These are phyloP conservation scores for Cydia strobilella DNA, from an alignment of 1,140 invertebrate genomes.

Conservation along the genomic window DNA sequence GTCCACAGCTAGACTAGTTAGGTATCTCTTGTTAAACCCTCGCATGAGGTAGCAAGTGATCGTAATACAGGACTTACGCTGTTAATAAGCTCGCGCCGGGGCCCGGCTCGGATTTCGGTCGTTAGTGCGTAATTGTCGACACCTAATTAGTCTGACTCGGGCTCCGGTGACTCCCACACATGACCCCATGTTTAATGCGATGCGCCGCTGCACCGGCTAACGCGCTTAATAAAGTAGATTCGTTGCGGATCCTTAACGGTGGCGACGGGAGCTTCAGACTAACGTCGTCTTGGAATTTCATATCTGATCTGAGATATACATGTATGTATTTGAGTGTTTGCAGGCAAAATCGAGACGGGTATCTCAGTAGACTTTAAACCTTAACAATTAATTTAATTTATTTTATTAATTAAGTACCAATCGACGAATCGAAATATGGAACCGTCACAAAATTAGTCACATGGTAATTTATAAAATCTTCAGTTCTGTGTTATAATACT, in stretches of 20 bases:
- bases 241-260: not conserved
- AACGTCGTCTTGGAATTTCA: not conserved
- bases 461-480: too few relatives aligned
- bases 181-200: conserved; percentile 67
- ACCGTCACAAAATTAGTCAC: too few relatives aligned
- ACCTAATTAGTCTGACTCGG: conserved; percentile 66
- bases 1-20: not conserved
- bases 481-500: too few relatives aligned
- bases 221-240: conserved; percentile 27
- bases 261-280: not conserved
- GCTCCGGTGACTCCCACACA: conserved; percentile 58
- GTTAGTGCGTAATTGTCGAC: conserved; percentile 75
- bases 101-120: conserved; percentile 66
- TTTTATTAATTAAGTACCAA: too few relatives aligned
- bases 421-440: too few relatives aligned
- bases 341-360: too few relatives aligned
- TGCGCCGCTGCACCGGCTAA: conserved; percentile 32
- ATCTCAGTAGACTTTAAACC: too few relatives aligned
- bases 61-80: conserved; percentile 45
- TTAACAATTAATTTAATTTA: too few relatives aligned
- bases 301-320: not conserved
- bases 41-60: not conserved
- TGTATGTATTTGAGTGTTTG: not conserved
- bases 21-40: not conserved
- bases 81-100: conserved; percentile 65